Evolutionary conservation across 2,797 vertebrate genomes (phyloP).

Genomic region (Crenuchus spilurus): DNA sequence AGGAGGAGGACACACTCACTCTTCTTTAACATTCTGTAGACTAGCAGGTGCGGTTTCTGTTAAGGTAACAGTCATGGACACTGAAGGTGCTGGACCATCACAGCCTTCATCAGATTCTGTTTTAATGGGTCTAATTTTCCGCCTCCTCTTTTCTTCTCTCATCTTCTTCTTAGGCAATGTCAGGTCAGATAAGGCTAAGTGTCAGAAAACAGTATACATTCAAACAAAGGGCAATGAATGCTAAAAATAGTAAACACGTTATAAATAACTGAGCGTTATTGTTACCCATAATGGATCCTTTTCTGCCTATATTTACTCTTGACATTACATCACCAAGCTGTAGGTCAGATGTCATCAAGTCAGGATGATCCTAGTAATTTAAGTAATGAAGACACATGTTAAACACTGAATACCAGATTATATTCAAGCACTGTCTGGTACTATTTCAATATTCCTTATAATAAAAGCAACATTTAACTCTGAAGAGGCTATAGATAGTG

Average conservation of each 20-base stretch:
- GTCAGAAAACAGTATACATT: background rate
- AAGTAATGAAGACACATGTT: background rate
- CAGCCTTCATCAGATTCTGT: conserved; percentile 87
- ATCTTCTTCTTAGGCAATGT: conserved; percentile 91
- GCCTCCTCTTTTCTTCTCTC: conserved; percentile 91
- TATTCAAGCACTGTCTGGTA: background rate
- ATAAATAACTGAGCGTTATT: background rate
- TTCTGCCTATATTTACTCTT: conserved; percentile 90
- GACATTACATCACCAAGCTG: conserved; percentile 91
- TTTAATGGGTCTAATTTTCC: conserved; percentile 89
- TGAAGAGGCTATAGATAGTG: background rate
- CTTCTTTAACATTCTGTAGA: conserved; percentile 87
- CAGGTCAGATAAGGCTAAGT: conserved; percentile 86
- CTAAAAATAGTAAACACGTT: background rate
- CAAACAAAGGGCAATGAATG: background rate
- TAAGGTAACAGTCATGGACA: conserved; percentile 71
- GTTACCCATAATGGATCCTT: conserved; percentile 88
- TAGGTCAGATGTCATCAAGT: conserved; percentile 88
- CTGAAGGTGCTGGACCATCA: conserved; percentile 78
- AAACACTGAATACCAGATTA: background rate
- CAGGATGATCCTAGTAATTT: conserved; percentile 87
- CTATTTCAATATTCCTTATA: background rate
- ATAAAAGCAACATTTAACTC: background rate
- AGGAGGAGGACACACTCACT: conserved; percentile 80
- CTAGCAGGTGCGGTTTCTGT: conserved; percentile 80